Evolutionary conservation across 64 coral and sea anemone genomes (phyloP), one percentile per base, ranked within the genome.

Genomic region (Cladopsammia gracilis): DNA sequence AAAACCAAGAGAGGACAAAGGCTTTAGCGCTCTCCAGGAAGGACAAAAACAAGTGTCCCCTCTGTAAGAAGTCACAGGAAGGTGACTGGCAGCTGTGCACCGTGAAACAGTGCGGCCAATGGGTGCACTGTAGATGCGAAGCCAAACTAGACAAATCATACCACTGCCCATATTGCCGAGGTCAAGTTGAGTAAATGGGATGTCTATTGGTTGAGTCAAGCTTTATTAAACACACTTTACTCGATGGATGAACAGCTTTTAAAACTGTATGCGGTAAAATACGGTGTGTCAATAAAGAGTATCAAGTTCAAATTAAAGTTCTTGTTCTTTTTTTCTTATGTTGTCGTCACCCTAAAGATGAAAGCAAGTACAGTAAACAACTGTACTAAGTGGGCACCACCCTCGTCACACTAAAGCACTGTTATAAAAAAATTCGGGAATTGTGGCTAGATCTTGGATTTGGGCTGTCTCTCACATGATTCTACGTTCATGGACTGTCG

Each of bases 261-360:
- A 72, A 72, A 22, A 44, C 3, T 72, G 43, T 44, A 12, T 13
- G 70, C 70, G 70, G 70, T 72, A 72, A 25, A 54, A 44, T 72
- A 72, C 6, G 43, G 43, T 46, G 25, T 72, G 26, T 44, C 10
- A 72, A 72, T 25, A 72, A 72, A 72, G 25, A 44, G 70, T 72
- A 46, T 46, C 70, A 72, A 72, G 70, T 72, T 72, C 15, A 72
- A 72, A 72, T 48, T 72, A 46, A 72, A 72, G 70, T 72, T 72
- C 70, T 72, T 72, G 70, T 48, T 72, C 70, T 72, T 72, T 72
- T 72, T 42, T 46, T 46, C 34, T 43, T 44, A 44, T 72, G 3
- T 72, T 10, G 70, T 72, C 70, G 42, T 72, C 70, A 72, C 52
- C 34, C 34, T 34, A 34, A 34, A 34, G 34, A 34, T 34, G 34